phyloP scores from a whole-genome alignment of 2,113 vertebrate genomes.

The Xerus inauris region DNA sequence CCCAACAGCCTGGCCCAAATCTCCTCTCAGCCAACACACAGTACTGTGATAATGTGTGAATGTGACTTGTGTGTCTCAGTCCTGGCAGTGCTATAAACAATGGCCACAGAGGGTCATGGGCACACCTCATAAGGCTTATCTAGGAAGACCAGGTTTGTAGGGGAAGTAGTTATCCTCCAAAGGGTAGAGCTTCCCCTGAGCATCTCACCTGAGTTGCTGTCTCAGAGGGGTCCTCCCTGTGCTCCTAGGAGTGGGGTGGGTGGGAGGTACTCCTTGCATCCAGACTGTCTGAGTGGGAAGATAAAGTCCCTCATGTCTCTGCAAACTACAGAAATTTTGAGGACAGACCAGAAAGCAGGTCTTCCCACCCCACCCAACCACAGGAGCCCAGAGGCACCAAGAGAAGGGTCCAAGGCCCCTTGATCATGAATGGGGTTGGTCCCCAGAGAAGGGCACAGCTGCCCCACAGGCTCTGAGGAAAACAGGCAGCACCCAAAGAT shows the following conservation, averaged over 20 bases:
- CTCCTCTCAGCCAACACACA: accelerated
- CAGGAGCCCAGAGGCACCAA: neutral
- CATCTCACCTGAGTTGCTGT: neutral
- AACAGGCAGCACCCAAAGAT: accelerated
- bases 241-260: too few species aligned
- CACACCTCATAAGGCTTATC: neutral
- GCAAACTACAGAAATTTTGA: neutral
- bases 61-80: neutral
- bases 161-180: neutral
- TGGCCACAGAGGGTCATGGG: accelerated
- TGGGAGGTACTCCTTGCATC: neutral
- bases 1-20: neutral
- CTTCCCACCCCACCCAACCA: neutral
- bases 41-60: accelerated
- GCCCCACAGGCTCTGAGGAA: neutral
- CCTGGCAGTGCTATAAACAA: accelerated
- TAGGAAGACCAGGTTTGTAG: neutral
- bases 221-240: neutral
- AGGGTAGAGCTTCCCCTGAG: accelerated
- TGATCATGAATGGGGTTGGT: neutral
- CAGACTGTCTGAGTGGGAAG: neutral
- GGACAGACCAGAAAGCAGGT: neutral
- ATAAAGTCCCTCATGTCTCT: neutral
- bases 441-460: neutral
- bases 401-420: neutral